Evolutionary conservation across 2,888 invertebrate genomes (phyloP).

Genomic region (Myopa testacea): DNA sequence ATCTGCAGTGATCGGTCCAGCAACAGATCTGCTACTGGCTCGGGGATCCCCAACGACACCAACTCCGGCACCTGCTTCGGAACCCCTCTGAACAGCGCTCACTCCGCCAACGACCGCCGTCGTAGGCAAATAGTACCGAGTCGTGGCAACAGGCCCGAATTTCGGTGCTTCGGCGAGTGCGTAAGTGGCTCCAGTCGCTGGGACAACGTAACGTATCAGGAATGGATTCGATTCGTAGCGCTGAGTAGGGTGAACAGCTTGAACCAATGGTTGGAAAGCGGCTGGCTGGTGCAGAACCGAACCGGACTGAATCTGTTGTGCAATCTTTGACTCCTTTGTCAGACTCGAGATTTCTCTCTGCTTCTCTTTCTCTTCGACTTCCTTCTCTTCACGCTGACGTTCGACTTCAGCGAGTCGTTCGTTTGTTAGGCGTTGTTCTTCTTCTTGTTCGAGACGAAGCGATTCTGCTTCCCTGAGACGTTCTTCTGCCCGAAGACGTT

Average conservation of each 20-base stretch:
- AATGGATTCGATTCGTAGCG: constrained; percentile 51
- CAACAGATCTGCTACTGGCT: background rate
- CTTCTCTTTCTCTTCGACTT: background rate
- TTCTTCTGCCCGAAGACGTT: constrained; percentile 53
- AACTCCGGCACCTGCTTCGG: background rate
- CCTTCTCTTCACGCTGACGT: constrained; percentile 43
- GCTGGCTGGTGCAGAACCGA: background rate
- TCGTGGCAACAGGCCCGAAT: background rate
- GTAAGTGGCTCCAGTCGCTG: background rate
- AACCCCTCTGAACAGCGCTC: background rate
- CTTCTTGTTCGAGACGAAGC: constrained; percentile 46
- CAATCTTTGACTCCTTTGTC: background rate
- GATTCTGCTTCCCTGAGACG: constrained; percentile 51
- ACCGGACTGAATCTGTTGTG: constrained; percentile 2
- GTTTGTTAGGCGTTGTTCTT: constrained; percentile 47
- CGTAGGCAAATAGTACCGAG: constrained; percentile 23
- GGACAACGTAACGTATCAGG: constrained; percentile 52
- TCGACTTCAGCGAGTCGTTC: constrained; percentile 48
- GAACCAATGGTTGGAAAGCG: background rate
- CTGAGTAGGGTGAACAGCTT: constrained; percentile 28
- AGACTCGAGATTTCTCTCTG: background rate
- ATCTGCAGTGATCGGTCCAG: background rate
- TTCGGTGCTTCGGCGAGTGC: background rate
- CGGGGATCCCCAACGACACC: background rate
- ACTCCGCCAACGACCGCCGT: background rate